These are phyloP conservation scores for Aromia moschata DNA, from an alignment of 2,888 invertebrate genomes.

Conservation along the genomic window DNA sequence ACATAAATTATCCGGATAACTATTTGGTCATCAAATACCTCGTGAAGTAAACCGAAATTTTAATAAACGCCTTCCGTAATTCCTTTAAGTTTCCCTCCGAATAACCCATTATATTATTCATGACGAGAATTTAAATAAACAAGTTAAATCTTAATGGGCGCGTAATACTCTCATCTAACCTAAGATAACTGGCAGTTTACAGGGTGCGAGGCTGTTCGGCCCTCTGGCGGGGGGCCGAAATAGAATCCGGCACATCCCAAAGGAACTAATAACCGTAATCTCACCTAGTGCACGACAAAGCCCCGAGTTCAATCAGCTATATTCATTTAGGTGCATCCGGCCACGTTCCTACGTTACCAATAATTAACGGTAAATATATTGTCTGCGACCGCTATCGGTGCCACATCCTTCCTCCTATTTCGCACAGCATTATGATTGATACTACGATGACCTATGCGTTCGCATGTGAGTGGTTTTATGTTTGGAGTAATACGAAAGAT, in stretches of 20 bases:
- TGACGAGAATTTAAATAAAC: slow-evolving; percentile 28
- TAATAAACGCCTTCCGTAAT: slow-evolving; percentile 15
- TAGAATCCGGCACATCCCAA: slow-evolving; percentile 19
- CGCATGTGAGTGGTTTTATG: too few species aligned
- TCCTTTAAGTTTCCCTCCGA: slow-evolving; percentile 23
- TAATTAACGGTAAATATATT: slow-evolving; percentile 46
- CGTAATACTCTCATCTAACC: slow-evolving; percentile 9
- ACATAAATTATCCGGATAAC: too few species aligned
- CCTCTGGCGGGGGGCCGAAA: slow-evolving; percentile 12
- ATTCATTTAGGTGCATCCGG: slow-evolving; percentile 47
- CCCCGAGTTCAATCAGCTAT: slow-evolving; percentile 46
- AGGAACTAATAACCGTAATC: slow-evolving; percentile 39
- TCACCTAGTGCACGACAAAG: slow-evolving; percentile 40
- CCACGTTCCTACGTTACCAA: slow-evolving; percentile 41
- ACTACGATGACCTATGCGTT: too few species aligned
- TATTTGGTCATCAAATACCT: too few species aligned
- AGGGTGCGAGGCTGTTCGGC: slow-evolving; percentile 8
- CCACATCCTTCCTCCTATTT: slow-evolving; percentile 40
- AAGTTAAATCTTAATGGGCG: slow-evolving; percentile 24
- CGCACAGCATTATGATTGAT: slow-evolving; percentile 31
- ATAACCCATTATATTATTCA: slow-evolving; percentile 26
- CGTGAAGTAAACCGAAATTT: slow-evolving; percentile 15
- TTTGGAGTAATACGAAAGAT: too few species aligned
- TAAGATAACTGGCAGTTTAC: slow-evolving; percentile 12
- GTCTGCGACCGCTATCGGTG: slow-evolving; percentile 37